Base-by-base conservation (phyloP, 2,888 invertebrate genomes). In the Acleris literana region DNA sequence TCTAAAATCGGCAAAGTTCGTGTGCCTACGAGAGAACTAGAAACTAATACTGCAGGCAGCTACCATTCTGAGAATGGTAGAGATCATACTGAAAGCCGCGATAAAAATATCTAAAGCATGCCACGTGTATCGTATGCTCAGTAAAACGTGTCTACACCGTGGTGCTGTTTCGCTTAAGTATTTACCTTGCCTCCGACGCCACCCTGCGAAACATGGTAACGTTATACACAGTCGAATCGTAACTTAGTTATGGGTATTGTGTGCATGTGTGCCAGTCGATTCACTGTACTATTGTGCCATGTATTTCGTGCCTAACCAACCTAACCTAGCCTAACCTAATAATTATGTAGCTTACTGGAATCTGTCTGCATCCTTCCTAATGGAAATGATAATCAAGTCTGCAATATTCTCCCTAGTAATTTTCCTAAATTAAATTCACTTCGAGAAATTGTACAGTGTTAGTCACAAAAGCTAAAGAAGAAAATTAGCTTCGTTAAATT, bases 171-270 rank as follows among this genome's bases (percentile, higher is more conserved):
- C 69, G 75, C 72, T 75, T 74, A 69, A 71, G 74, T 78, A 82
- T 79, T 92, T 92, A 93, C 93, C 93, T 93, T 93, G 79, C 83
- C 87, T 77, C 89, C 89, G 75, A 85, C 91, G 76, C 90, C 89
- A 78, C 92, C 93, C 93, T 93, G 92, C 83, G 90, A 82, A 88
- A 83, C 71, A 83, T 79, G 73, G 79, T 76, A 66, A 66, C 48
- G 61, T 66, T 66, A 62, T 59, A 57, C 65, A 61, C 56, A 62
- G 5, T 56, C 66, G 52, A 71, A 70, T 68, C 51, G 68, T 56
- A 85, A 81, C 73, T 80, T 72, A 78, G 76, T 79, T 79, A 77
- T 75, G 80, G 78, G 79, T 69, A 72, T 62, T 71, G 64, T 63
- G 56, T 60, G 46, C 68, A 62, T 68, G 63, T 65, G 65, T 58